Conservation (phyloP, 2,888 invertebrate genomes). For the Scelioninae gen. 2 region DNA sequence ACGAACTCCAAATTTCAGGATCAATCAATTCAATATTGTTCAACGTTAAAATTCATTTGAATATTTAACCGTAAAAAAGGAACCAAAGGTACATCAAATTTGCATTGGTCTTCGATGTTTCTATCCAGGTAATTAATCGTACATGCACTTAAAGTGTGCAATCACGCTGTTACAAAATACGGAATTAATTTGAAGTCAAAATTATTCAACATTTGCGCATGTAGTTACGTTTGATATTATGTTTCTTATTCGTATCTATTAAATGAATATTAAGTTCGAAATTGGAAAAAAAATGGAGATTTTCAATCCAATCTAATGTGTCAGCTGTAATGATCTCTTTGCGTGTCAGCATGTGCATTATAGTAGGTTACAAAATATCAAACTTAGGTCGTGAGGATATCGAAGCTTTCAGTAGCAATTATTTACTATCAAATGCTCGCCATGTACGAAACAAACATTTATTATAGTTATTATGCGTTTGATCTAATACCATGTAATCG, state of each 20-base stretch:
- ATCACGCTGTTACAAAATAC: no score
- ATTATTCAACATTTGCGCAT: no score
- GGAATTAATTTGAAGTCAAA: no score
- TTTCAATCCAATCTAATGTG: background rate
- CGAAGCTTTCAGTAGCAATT: constrained; percentile 39
- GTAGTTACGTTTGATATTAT: background rate
- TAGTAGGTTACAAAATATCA: constrained; percentile 39
- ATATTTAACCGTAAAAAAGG: no score
- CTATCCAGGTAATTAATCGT: no score
- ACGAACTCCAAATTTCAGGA: no score
- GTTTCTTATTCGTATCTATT: background rate
- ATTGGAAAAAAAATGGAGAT: background rate
- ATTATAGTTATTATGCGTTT: constrained; percentile 36
- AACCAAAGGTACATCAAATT: no score
- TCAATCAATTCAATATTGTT: no score
- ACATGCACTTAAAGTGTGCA: no score
- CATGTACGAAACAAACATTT: constrained; percentile 25
- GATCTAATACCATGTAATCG: constrained; percentile 32
- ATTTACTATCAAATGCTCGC: constrained; percentile 29
- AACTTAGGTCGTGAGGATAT: constrained; percentile 35
- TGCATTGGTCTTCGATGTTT: no score
- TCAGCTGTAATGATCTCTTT: constrained; percentile 12
- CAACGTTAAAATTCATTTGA: no score
- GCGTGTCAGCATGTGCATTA: constrained; percentile 27
- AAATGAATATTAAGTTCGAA: background rate